Evolutionary conservation across 1,140 invertebrate genomes (phyloP).

Genomic region (Drosophila willistoni): DNA sequence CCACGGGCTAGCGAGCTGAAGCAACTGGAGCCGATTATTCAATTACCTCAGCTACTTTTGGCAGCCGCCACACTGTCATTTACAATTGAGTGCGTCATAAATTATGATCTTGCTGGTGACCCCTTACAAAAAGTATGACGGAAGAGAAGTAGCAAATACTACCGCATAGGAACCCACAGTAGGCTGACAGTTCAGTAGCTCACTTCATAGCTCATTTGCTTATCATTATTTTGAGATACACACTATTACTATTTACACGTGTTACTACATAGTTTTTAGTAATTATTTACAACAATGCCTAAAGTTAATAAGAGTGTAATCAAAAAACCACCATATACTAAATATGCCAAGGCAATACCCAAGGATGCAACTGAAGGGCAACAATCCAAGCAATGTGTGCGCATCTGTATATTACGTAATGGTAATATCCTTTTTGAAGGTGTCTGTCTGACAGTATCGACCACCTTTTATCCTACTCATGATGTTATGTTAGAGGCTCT

Average conservation of each 20-base stretch:
- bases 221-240: too few relatives aligned
- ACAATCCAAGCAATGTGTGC: conserved; percentile 9
- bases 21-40: conserved; percentile 73
- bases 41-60: conserved; percentile 69
- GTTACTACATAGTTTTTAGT: not conserved
- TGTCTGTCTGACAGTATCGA: conserved; percentile 18
- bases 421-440: conserved; percentile 30
- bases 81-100: conserved; percentile 61
- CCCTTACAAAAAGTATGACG: conserved; percentile 25
- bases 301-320: not conserved
- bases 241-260: too few relatives aligned
- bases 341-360: not conserved
- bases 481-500: conserved; percentile 5
- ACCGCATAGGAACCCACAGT: conserved; percentile 36
- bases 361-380: not conserved
- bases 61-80: conserved; percentile 40
- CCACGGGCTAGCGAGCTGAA: conserved; percentile 31
- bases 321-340: not conserved
- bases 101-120: conserved; percentile 42
- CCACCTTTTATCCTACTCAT: conserved; percentile 5
- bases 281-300: not conserved
- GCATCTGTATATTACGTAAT: conserved; percentile 39
- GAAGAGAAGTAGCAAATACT: conserved; percentile 51
- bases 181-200: not conserved
- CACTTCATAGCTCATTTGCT: not conserved